Conservation (phyloP, 2,888 invertebrate species). For the Brassicogethes aeneus region DNA sequence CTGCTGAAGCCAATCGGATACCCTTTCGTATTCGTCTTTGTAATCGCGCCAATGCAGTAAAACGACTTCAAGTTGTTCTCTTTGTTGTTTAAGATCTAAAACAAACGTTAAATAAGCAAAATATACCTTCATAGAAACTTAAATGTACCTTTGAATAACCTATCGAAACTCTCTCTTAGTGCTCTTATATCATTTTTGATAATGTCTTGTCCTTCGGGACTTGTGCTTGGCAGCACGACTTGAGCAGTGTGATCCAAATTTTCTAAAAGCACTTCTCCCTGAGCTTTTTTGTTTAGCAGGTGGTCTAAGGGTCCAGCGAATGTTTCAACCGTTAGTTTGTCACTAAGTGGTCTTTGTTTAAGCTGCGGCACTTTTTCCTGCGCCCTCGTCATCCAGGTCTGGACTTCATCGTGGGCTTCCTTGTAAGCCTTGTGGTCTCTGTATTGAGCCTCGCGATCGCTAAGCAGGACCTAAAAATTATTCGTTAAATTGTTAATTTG, state of each 20-base stretch:
- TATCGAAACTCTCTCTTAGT: constrained; percentile 74
- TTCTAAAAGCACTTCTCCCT: constrained; percentile 80
- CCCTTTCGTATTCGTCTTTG: constrained; percentile 84
- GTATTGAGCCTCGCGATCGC: constrained; percentile 77
- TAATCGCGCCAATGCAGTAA: constrained; percentile 81
- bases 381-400: constrained; percentile 79
- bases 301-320: constrained; percentile 81
- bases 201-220: constrained; percentile 65
- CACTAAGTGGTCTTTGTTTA: constrained; percentile 70
- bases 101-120: constrained; percentile 21
- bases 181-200: constrained; percentile 82
- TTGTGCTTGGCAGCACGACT: constrained; percentile 77
- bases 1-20: constrained; percentile 89
- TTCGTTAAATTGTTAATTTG: constrained; percentile 3
- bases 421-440: constrained; percentile 84
- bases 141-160: constrained; percentile 73
- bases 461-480: constrained; percentile 49
- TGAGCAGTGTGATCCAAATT: constrained; percentile 82
- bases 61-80: constrained; percentile 72
- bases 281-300: constrained; percentile 79
- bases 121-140: constrained; percentile 11
- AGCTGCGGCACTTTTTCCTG: constrained; percentile 83
- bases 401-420: constrained; percentile 83
- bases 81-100: constrained; percentile 80
- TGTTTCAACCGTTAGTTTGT: constrained; percentile 81